A percentile compares a stretch with the other conserved stretches of the same genome.
Evolutionary conservation across 2,113 vertebrate species (phyloP).

Genomic region (Crotalus helleri): DNA sequence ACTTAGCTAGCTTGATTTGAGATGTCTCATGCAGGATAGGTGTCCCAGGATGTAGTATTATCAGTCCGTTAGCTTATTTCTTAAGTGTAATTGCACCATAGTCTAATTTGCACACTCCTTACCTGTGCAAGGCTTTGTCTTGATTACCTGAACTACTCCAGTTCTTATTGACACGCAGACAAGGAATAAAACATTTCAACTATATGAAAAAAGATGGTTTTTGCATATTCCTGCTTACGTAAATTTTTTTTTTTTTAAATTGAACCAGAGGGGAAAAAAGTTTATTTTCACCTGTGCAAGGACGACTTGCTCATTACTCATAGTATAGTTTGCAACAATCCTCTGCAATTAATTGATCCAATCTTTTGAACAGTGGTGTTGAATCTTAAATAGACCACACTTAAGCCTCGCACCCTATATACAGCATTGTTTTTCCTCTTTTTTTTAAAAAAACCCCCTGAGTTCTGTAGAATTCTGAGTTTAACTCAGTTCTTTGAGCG

Average conservation of each 20-base stretch:
- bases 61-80: not conserved
- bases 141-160: not conserved
- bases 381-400: not conserved
- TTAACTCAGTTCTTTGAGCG: not conserved
- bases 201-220: not conserved
- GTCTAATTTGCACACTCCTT: not conserved
- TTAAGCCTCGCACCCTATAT: not conserved
- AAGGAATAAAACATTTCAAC: not conserved
- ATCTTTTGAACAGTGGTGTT: not conserved
- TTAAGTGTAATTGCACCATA: no score
- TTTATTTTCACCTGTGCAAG: not conserved
- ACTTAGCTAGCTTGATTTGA: not conserved
- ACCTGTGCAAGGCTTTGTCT: not conserved
- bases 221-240: not conserved
- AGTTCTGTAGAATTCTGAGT: not conserved
- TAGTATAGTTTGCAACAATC: not conserved
- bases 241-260: no score
- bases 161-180: not conserved
- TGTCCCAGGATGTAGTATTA: not conserved
- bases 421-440: not conserved
- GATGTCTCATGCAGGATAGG: rapidly evolving
- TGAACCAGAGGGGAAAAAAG: not conserved
- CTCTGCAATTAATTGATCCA: not conserved
- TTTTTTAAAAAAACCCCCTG: not conserved
- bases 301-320: not conserved